phyloP scores from a whole-genome alignment of 1,140 invertebrate genomes.

The Druon quercuslanigerum region DNA sequence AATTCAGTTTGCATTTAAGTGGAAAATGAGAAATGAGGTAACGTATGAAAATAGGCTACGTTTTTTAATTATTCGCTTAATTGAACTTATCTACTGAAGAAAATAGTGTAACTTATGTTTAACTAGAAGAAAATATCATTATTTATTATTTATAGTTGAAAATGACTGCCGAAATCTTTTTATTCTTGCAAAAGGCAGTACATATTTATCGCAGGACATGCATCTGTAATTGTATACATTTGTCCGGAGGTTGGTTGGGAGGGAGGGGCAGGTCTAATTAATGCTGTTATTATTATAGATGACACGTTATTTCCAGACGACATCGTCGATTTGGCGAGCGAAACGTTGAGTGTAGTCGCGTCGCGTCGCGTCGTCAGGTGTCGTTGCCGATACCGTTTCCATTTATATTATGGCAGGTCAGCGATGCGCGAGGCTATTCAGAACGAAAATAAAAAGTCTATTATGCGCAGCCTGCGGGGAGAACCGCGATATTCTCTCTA shows the following conservation, averaged over 20 bases:
- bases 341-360: slow-evolving; percentile 52
- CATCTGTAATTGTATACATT: neutral
- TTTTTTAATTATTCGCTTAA: too few species aligned
- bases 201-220: neutral
- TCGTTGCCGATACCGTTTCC: slow-evolving; percentile 53
- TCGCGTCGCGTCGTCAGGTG: slow-evolving; percentile 41
- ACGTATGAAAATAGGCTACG: too few species aligned
- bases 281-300: slow-evolving; percentile 53
- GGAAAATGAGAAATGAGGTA: too few species aligned
- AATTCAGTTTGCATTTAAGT: too few species aligned
- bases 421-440: slow-evolving; percentile 70
- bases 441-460: slow-evolving; percentile 67
- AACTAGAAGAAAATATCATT: too few species aligned
- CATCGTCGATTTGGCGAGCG: slow-evolving; percentile 57
- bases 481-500: slow-evolving; percentile 31
- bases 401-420: slow-evolving; percentile 61
- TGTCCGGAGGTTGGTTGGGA: slow-evolving; percentile 3
- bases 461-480: slow-evolving; percentile 50
- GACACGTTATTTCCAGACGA: slow-evolving; percentile 56
- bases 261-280: slow-evolving; percentile 43
- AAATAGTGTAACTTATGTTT: too few species aligned
- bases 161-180: too few species aligned
- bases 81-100: too few species aligned
- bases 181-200: too few species aligned
- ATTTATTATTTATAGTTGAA: too few species aligned